Evolutionary conservation across 2,797 vertebrate species (phyloP), one percentile per base, ranked within the genome.

Genomic region (Clarias fuscus): DNA sequence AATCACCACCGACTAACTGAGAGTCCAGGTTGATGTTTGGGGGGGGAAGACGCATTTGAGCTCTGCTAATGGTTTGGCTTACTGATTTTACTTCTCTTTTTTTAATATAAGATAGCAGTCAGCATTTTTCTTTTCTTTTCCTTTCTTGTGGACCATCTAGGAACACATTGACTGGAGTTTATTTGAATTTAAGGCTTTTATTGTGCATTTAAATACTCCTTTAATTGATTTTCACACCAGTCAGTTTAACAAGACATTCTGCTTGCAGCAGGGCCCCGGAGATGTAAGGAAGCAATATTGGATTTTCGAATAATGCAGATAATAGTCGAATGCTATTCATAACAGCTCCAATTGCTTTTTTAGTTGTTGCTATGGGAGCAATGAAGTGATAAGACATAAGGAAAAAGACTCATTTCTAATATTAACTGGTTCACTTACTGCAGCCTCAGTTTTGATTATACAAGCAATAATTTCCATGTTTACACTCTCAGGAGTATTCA

Each of bases 141-240:
- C 30, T 33, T 33, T 33, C 2, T 43, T 53, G 48, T 53, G 48
- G 30, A 20, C 79, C 71, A 56, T 79, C 84, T 87, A 81, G 82
- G 82, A 89, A 56, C 65, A 85, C 65, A 71, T 75, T 81, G 62
- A 53, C 77, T 87, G 10, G 67, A 58, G 68, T 76, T 27, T 30
- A 56, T 56, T 76, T 30, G n/a, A 76, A 30, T n/a, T 56, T 27
- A 76, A 76, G 14, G 1, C 48, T 56, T 90, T 86, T 86, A 89
- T 33, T 85, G 75, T 86, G 79, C 70, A 82, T 84, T 85, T 86
- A 87, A 89, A 86, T 75, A 77, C 79, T 18, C 13, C 43, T 84
- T 43, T 68, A 59, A 53, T 53, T 53, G 48, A 53, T 86, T 79
- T 86, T 43, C 68, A 81, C 53, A 62, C 61, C 78, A 76, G 84